Evolutionary conservation across 92 coral and sea anemone genomes (phyloP).

Genomic region (Metridium senile): DNA sequence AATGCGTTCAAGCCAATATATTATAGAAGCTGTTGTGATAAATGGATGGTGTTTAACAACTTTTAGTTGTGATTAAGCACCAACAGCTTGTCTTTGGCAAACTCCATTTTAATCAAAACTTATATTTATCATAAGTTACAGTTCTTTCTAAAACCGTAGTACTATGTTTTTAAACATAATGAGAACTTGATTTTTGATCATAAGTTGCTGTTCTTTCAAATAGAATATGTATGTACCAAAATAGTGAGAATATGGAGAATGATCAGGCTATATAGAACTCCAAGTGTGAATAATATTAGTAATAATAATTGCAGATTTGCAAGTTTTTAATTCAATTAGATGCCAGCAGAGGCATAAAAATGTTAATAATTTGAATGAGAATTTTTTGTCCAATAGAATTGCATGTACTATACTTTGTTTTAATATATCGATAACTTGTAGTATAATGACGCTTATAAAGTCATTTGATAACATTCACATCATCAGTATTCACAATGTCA

Average conservation of each 20-base stretch:
- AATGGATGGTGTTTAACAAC: too few relatives aligned
- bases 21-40: too few relatives aligned
- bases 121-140: too few relatives aligned
- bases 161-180: too few relatives aligned
- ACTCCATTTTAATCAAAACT: too few relatives aligned
- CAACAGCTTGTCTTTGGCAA: too few relatives aligned
- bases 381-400: neutral
- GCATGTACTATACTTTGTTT: neutral
- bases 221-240: too few relatives aligned
- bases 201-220: neutral
- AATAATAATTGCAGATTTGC: neutral
- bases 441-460: neutral
- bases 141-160: too few relatives aligned
- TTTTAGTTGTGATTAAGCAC: too few relatives aligned
- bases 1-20: too few relatives aligned
- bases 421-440: neutral
- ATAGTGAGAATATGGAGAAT: neutral
- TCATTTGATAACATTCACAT: neutral
- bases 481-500: neutral
- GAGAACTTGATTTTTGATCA: neutral
- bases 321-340: conserved; percentile 6
- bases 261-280: neutral
- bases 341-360: neutral
- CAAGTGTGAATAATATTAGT: neutral
- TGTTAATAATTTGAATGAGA: conserved; percentile 5